phyloP scores from a whole-genome alignment of 2,888 invertebrate genomes.

The Eumacrocentrus americanus region DNA sequence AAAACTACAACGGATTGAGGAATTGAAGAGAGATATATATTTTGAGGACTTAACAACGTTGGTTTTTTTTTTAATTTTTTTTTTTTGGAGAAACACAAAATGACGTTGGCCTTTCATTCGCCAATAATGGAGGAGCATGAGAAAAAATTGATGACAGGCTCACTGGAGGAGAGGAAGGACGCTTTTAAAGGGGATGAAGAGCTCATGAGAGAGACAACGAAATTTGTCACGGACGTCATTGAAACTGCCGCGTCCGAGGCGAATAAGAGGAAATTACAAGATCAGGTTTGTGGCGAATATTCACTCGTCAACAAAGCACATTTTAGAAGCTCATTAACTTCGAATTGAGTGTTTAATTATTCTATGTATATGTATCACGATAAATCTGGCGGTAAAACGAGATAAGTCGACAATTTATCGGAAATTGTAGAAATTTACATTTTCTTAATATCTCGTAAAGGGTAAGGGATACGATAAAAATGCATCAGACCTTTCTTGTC shows the following conservation, averaged over 20 bases:
- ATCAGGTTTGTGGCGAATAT: slow-evolving; percentile 43
- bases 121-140: slow-evolving; percentile 52
- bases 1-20: too few relatives aligned
- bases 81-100: slow-evolving; percentile 40
- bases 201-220: slow-evolving; percentile 61
- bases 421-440: too few relatives aligned
- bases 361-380: too few relatives aligned
- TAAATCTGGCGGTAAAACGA: too few relatives aligned
- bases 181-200: slow-evolving; percentile 61
- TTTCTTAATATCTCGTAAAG: too few relatives aligned
- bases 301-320: too few relatives aligned
- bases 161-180: slow-evolving; percentile 55
- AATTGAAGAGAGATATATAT: neutral
- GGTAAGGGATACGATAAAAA: too few relatives aligned
- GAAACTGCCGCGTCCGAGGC: slow-evolving; percentile 62
- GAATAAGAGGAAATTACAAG: slow-evolving; percentile 50
- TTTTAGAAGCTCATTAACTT: too few relatives aligned
- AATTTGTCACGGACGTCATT: slow-evolving; percentile 63
- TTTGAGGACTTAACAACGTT: neutral
- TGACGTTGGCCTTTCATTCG: slow-evolving; percentile 48
- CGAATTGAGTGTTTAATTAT: too few relatives aligned
- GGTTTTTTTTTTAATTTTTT: neutral
- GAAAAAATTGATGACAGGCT: slow-evolving; percentile 45
- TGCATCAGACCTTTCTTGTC: too few relatives aligned
- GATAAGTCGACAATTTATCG: too few relatives aligned